Evolutionary conservation across 2,888 invertebrate genomes (phyloP), one percentile per base, ranked within the genome.

Genomic region (Lumbricus terrestris): DNA sequence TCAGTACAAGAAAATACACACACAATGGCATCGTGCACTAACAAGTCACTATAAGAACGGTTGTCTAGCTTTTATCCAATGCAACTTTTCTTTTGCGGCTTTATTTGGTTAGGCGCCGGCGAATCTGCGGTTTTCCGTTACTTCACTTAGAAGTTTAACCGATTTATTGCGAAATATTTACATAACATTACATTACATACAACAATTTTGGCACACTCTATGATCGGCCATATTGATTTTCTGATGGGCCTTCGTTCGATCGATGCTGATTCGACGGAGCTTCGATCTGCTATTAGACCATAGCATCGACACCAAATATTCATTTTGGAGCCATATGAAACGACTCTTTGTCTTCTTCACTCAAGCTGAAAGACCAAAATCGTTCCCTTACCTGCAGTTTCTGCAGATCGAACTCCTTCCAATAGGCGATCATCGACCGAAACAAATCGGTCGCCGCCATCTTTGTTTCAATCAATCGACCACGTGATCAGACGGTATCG

Each of bases 391-490:
- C 85, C 85, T 85, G 85, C 85, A 85, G 85, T 85, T 85, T 85
- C 85, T 85, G 85, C 85, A 85, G 85, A 85, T 85, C 85, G 85
- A 85, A 85, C 85, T 34, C 37, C 34, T 85, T 85, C 85, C 85
- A 85, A 85, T 85, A 85, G 85, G 85, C 85, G 85, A 85, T 85
- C 85, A 85, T 85, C 85, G 85, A 85, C 85, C 85, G 85, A 85
- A 85, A 85, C 34, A 85, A 35, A 85, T 85, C 85, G 85, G 85
- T 85, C 85, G 85, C 8, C 85, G 85, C 85, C 85, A 85, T 85
- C 85, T 85, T 85, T 23, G 85, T 85, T 69, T 85, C 85, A 85
- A 85, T 85, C 85, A 85, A 85, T 85, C 85, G 85, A 85, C 37
- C 85, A 85, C 85, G 85, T 85, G 85, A 85, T 37, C 85, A 85